Conservation (phyloP, 2,888 invertebrate genomes). For the Synergus gifuensis region DNA sequence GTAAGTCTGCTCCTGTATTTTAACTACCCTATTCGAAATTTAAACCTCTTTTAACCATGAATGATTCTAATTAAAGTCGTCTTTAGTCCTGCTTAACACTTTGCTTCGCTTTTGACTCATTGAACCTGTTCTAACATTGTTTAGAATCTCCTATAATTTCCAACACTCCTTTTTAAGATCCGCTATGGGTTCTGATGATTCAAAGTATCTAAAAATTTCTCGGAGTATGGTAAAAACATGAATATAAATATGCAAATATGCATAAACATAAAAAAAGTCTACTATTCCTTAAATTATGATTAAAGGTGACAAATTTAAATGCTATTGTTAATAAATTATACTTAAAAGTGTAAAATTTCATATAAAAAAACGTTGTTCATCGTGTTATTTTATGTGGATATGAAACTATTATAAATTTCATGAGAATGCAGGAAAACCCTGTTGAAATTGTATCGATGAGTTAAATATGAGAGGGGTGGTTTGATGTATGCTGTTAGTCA, state of each 20-base stretch:
- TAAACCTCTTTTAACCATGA: too few species aligned
- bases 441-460: constrained; percentile 28
- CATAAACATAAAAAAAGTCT: accelerated
- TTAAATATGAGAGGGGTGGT: constrained; percentile 25
- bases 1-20: too few species aligned
- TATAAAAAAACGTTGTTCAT: neutral
- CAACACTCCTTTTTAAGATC: too few species aligned
- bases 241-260: too few species aligned
- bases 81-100: too few species aligned
- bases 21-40: too few species aligned
- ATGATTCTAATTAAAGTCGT: neutral
- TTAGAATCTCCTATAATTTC: too few species aligned
- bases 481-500: constrained; percentile 34
- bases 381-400: constrained; percentile 10
- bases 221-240: too few species aligned
- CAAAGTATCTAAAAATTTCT: too few species aligned
- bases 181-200: too few species aligned
- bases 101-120: too few species aligned
- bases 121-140: too few species aligned
- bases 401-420: neutral
- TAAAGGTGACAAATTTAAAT: neutral
- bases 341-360: neutral
- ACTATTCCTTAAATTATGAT: neutral
- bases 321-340: neutral
- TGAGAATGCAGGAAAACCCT: constrained; percentile 8